These are phyloP conservation scores for Ictalurus punctatus DNA, from an alignment of 2,113 vertebrate species.

Conservation along the genomic window DNA sequence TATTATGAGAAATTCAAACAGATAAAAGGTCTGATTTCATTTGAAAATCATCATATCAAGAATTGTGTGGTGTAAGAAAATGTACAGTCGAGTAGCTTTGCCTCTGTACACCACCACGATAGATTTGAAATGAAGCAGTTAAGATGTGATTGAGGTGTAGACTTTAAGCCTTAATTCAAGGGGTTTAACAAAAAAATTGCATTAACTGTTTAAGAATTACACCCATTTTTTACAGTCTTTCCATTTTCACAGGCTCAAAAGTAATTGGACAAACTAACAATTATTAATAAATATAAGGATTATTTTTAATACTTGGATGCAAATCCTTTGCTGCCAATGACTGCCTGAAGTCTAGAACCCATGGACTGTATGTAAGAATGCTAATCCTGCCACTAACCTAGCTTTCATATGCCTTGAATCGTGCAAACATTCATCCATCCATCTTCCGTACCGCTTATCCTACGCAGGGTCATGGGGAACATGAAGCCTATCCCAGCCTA, in stretches of 20 bases:
- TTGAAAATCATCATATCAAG: neutral
- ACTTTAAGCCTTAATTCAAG: neutral
- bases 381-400: neutral
- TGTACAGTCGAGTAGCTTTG: neutral
- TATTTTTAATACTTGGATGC: neutral
- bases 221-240: neutral
- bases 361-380: neutral
- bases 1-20: neutral
- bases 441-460: too few species aligned
- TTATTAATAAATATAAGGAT: neutral
- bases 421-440: neutral
- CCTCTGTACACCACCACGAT: neutral
- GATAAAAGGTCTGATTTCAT: neutral
- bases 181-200: neutral
- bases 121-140: neutral
- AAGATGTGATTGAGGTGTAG: neutral
- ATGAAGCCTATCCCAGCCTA: too few species aligned
- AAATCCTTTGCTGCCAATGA: neutral
- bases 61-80: neutral
- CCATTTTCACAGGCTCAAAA: neutral
- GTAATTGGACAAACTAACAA: neutral
- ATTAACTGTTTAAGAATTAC: neutral
- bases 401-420: neutral
- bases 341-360: neutral
- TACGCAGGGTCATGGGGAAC: too few species aligned